phyloP scores from a whole-genome alignment of 2,888 invertebrate genomes.

The Ypsolopha scabrella region DNA sequence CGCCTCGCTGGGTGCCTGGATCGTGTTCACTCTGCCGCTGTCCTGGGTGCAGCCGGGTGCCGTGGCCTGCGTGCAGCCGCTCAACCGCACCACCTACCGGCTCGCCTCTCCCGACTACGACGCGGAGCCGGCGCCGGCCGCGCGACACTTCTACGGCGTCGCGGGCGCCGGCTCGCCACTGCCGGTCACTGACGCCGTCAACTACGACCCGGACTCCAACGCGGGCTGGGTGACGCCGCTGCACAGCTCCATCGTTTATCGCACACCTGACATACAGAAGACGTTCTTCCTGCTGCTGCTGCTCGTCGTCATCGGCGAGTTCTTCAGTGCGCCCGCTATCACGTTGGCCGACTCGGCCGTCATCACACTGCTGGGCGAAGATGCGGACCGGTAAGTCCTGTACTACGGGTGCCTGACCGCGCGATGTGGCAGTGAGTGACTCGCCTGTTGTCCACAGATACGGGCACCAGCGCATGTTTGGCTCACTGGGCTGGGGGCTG shows the following conservation, averaged over 20 bases:
- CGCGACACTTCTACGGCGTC: slow-evolving; percentile 34
- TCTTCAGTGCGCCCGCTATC: slow-evolving; percentile 96
- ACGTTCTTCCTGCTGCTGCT: slow-evolving; percentile 95
- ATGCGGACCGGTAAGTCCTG: slow-evolving; percentile 74
- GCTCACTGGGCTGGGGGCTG: slow-evolving; percentile 97
- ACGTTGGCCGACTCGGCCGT: slow-evolving; percentile 95
- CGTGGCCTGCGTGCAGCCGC: slow-evolving; percentile 81
- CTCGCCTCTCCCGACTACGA: slow-evolving; percentile 72
- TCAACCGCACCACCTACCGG: slow-evolving; percentile 68
- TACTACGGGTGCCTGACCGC: background rate
- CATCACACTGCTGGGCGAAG: slow-evolving; percentile 89
- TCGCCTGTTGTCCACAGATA: slow-evolving; percentile 61
- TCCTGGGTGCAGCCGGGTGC: slow-evolving; percentile 96
- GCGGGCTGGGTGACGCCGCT: slow-evolving; percentile 88
- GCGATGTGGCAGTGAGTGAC: background rate
- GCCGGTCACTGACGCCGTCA: slow-evolving; percentile 79
- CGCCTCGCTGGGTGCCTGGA: slow-evolving; percentile 94
- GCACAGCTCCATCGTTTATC: slow-evolving; percentile 94
- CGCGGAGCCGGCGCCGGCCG: slow-evolving; percentile 27
- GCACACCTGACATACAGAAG: slow-evolving; percentile 89
- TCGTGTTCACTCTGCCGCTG: slow-evolving; percentile 95
- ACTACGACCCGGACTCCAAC: slow-evolving; percentile 79
- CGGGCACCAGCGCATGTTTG: slow-evolving; percentile 98
- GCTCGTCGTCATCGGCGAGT: slow-evolving; percentile 95
- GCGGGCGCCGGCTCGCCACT: slow-evolving; percentile 73